Conservation (phyloP, 2,113 vertebrate species). For the Eidolon helvum region DNA sequence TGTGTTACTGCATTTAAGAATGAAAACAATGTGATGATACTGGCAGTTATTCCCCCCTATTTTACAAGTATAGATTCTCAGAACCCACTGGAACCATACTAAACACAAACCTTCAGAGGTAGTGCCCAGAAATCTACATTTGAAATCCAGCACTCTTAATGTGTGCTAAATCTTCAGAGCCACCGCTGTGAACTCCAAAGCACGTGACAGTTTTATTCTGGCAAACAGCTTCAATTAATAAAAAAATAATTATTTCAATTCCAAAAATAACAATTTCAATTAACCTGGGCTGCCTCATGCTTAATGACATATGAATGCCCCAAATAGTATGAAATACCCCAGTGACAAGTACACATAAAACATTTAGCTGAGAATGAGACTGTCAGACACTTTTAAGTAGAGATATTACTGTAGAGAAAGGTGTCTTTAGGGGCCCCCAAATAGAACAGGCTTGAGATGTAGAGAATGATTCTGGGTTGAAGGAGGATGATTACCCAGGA, state of each 20-base stretch:
- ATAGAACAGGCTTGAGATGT: not conserved
- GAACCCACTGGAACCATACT: not conserved
- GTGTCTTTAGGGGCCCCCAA: not conserved
- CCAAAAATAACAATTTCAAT: constrained; percentile 78
- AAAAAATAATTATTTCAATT: constrained; percentile 63
- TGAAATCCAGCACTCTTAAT: not conserved
- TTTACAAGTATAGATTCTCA: not conserved
- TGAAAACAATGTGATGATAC: not conserved
- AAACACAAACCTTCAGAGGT: not conserved
- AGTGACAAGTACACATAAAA: constrained; percentile 58
- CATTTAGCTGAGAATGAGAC: not conserved
- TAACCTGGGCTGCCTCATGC: constrained; percentile 70
- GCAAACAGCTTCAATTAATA: constrained; percentile 54
- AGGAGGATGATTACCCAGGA: not conserved
- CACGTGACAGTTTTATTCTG: constrained; percentile 59
- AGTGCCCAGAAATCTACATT: not conserved
- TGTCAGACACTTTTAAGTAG: not conserved
- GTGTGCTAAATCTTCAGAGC: not conserved
- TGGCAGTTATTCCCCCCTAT: not conserved
- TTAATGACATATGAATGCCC: constrained; percentile 71
- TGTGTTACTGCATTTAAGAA: not conserved
- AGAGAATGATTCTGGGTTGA: not conserved
- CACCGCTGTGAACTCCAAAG: constrained; percentile 6
- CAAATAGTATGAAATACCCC: constrained; percentile 60
- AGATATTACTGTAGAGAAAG: not conserved